A percentile compares a stretch with the other conserved stretches of the same genome.
Evolutionary conservation across 2,113 vertebrate species (phyloP).

Genomic region (Fukomys damarensis): DNA sequence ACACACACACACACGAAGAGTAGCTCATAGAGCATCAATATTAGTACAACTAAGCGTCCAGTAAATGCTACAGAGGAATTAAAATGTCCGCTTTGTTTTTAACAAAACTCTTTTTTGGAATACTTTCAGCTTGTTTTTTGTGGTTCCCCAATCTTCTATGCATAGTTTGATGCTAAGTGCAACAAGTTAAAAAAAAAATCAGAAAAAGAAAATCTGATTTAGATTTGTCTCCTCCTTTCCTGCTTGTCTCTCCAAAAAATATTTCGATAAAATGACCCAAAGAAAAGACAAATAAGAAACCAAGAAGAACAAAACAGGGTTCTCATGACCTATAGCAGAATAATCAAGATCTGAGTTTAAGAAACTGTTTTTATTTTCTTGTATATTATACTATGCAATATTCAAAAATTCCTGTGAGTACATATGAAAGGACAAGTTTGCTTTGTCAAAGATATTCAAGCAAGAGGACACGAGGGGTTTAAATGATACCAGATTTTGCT

Average conservation of each 20-base stretch:
- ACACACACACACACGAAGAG: background rate
- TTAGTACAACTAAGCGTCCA: background rate
- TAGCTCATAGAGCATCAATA: background rate
- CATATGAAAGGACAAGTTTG: background rate
- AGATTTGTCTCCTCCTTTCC: background rate
- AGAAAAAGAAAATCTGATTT: background rate
- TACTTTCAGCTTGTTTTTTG: constrained; percentile 22
- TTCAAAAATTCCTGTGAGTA: background rate
- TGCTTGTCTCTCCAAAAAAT: background rate
- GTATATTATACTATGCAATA: background rate
- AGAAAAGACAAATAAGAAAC: background rate
- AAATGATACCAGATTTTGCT: background rate
- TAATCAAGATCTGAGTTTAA: constrained; percentile 14
- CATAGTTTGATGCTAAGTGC: constrained; percentile 32
- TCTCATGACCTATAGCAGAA: background rate
- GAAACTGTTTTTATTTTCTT: constrained; percentile 58
- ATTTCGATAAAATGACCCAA: constrained; percentile 45
- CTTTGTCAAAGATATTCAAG: background rate
- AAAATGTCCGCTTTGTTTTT: background rate
- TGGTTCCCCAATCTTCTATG: background rate
- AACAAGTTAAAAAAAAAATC: background rate
- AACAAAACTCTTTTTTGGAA: background rate
- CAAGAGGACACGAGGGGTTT: background rate
- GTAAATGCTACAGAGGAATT: constrained; percentile 16
- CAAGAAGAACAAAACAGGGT: background rate